phyloP scores from a whole-genome alignment of 2,113 vertebrate species.

The Dasyprocta punctata region DNA sequence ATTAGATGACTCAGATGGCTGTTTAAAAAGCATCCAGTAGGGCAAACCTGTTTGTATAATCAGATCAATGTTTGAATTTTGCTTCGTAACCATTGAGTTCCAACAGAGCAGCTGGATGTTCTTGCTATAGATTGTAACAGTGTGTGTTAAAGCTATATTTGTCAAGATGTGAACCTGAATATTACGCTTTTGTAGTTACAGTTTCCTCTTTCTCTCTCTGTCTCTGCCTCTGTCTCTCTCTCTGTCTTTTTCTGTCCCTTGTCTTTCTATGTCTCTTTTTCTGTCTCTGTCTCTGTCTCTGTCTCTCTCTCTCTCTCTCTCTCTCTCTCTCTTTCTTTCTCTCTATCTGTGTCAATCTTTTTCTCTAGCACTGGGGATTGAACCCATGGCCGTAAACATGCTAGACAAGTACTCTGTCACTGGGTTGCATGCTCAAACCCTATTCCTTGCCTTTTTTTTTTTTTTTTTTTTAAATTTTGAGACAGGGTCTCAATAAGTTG shows the following conservation, averaged over 20 bases:
- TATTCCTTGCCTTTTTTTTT: neutral
- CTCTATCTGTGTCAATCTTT: neutral
- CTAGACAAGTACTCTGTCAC: neutral
- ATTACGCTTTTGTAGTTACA: slow-evolving; percentile 13
- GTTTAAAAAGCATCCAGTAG: neutral
- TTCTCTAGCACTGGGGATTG: neutral
- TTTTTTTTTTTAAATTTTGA: neutral
- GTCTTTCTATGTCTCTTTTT: too few relatives aligned
- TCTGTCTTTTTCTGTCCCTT: too few relatives aligned
- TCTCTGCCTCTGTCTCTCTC: too few relatives aligned
- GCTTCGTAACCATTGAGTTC: neutral
- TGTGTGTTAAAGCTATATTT: neutral
- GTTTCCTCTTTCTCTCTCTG: too few relatives aligned
- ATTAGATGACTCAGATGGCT: neutral
- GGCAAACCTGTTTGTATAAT: slow-evolving; percentile 28
- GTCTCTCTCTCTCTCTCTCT: too few relatives aligned
- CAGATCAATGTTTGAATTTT: slow-evolving; percentile 26
- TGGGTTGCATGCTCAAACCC: neutral
- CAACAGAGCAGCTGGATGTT: neutral
- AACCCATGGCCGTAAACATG: neutral
- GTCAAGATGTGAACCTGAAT: neutral
- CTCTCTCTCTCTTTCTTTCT: too few relatives aligned
- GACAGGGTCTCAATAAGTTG: neutral
- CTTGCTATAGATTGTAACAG: neutral
- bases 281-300: too few relatives aligned